Evolutionary conservation across 2,113 vertebrate species (phyloP), one percentile per base, ranked within the genome.

Genomic region (Fulmarus glacialis): DNA sequence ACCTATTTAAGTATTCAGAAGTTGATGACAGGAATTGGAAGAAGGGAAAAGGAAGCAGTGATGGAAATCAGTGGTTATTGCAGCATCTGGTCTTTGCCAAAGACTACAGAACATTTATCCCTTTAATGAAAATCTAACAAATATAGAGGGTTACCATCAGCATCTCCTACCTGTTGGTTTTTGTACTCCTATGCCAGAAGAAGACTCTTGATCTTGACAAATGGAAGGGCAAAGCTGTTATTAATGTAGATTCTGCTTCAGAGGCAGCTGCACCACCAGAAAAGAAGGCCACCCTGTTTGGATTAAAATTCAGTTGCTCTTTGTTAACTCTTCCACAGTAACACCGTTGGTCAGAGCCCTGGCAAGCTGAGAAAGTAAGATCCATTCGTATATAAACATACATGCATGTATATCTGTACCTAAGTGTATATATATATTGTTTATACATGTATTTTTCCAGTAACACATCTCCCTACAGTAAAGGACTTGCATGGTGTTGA

Each of bases 381-480:
- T 45, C 7, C 20, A 40, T 12, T 50, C 4, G 12, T 73, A 59
- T 55, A 16, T 6, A 82, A 42, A 34, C 8, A 67, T 10, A 55
- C 1, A 27, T 27, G 40, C 17, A 47, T 24, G 4, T 48, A 12
- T 23, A 59, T 38, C 64, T 59, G 7, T 23, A 87, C 26, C 47
- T 36, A 3, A 11, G 6, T 29, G 4, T 40, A 3, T 4, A 15
- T 2, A 24, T 2, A 42, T 42, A 24, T 6, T 42, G 32, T 9
- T 18, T 34, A 12, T 36, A 62, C 9, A n/a, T 30, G 4, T 15
- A 21, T 71, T 73, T 79, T 91, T 43, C 30, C 38, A 79, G 22
- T 72, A 67, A n/a, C 15, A 17, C 12, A 52, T 52, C 34, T 87
- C 20, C 18, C 60, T 72, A 26, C 8, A 87, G 27, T 23, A 66